Evolutionary conservation across 2,888 invertebrate species (phyloP).

Genomic region (Spicauda simplicius): DNA sequence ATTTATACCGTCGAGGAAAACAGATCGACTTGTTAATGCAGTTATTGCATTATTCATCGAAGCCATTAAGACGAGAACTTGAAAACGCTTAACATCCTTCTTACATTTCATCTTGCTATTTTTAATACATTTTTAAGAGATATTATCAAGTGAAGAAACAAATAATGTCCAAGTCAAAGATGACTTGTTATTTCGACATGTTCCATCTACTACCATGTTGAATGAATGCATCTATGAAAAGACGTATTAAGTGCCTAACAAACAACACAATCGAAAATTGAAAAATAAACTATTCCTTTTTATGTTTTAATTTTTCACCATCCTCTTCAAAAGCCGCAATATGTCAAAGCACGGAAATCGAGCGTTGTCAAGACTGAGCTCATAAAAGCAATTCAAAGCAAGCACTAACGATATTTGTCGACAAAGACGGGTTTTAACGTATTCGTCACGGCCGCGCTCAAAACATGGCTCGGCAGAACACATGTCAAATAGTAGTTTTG

Average conservation of each 20-base stretch:
- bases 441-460: constrained; percentile 11
- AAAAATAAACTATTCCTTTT: no score
- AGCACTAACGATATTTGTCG: constrained; percentile 11
- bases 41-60: constrained; percentile 16
- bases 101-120: no score
- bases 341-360: constrained; percentile 8
- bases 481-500: neutral
- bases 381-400: constrained; percentile 13
- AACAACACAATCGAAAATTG: neutral
- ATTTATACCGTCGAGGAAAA: constrained; percentile 21
- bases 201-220: no score
- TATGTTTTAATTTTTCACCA: no score
- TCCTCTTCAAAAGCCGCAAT: neutral
- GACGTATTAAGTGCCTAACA: no score
- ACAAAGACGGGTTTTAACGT: constrained; percentile 15
- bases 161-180: no score
- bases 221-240: no score
- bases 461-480: neutral
- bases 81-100: neutral
- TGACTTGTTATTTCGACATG: no score
- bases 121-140: no score
- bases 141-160: no score
- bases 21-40: constrained; percentile 24
- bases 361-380: constrained; percentile 11
- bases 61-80: neutral